Evolutionary conservation across 2,888 invertebrate genomes (phyloP).

Genomic region (Leuctra nigra): DNA sequence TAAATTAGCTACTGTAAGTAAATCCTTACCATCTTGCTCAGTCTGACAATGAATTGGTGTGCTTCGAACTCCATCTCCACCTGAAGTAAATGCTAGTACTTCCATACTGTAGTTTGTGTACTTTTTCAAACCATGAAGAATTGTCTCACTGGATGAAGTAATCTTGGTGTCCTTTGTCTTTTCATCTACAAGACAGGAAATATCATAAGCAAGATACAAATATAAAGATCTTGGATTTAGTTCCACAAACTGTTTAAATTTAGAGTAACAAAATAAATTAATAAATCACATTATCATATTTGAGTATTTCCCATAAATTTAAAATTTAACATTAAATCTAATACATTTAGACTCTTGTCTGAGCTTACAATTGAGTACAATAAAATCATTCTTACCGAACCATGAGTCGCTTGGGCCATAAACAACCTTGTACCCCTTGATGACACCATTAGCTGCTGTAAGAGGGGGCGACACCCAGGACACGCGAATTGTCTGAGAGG

Average conservation of each 20-base stretch:
- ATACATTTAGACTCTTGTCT: too few species aligned
- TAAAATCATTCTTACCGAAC: conserved; percentile 91
- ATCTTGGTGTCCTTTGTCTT: conserved; percentile 87
- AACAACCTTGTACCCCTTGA: conserved; percentile 92
- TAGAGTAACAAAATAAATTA: too few species aligned
- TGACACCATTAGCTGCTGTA: conserved; percentile 86
- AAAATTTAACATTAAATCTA: too few species aligned
- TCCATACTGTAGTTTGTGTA: conserved; percentile 97
- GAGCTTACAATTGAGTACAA: too few species aligned
- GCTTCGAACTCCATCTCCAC: conserved; percentile 89
- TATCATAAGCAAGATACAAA: too few species aligned
- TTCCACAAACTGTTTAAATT: too few species aligned
- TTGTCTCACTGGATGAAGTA: conserved; percentile 87
- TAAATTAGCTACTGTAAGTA: too few species aligned
- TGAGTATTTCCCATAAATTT: too few species aligned
- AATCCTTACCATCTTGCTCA: conserved; percentile 89
- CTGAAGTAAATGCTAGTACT: conserved; percentile 89
- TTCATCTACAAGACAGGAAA: conserved; percentile 66
- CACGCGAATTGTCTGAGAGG: conserved; percentile 89
- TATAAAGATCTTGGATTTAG: too few species aligned
- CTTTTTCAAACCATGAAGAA: conserved; percentile 87
- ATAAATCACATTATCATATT: too few species aligned
- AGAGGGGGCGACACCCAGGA: conserved; percentile 93
- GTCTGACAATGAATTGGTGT: conserved; percentile 87
- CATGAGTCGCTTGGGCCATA: conserved; percentile 87